Percentiles rank a stretch among this genome's conserved stretches.
Evolutionary conservation across 2,113 vertebrate genomes (phyloP).

Genomic region (Speoplatyrhinus poulsoni): DNA sequence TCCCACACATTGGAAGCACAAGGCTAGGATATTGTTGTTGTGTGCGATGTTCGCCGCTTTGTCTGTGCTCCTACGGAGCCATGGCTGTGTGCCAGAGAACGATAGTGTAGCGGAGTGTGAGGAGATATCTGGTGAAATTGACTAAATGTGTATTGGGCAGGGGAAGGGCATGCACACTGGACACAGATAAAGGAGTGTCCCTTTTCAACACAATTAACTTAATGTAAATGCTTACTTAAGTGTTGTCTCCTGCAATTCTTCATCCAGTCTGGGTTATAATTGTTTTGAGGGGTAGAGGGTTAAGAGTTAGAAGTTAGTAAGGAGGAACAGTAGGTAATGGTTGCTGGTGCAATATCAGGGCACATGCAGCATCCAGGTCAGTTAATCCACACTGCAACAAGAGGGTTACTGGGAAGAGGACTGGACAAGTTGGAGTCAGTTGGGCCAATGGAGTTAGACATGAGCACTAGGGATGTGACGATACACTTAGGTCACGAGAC

Average conservation of each 20-base stretch:
- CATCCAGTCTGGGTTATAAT: conserved; percentile 87
- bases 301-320: conserved; percentile 28
- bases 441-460: conserved; percentile 10
- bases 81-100: too few species aligned
- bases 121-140: too few species aligned
- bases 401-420: not conserved
- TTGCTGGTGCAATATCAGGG: conserved; percentile 8
- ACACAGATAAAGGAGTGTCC: too few species aligned
- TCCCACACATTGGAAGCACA: too few species aligned
- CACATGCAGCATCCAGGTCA: conserved; percentile 46
- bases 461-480: not conserved
- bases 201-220: not conserved
- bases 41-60: too few species aligned
- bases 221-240: conserved; percentile 81
- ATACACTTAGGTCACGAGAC: too few species aligned
- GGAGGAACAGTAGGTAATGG: not conserved
- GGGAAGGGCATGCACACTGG: too few species aligned
- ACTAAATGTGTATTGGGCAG: too few species aligned
- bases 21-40: too few species aligned
- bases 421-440: not conserved
- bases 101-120: too few species aligned
- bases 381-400: conserved; percentile 11
- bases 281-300: conserved; percentile 42
- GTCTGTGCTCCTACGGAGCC: too few species aligned
- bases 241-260: conserved; percentile 85